Base-by-base conservation (phyloP, 2,797 vertebrate genomes). In the Danio tinwini region DNA sequence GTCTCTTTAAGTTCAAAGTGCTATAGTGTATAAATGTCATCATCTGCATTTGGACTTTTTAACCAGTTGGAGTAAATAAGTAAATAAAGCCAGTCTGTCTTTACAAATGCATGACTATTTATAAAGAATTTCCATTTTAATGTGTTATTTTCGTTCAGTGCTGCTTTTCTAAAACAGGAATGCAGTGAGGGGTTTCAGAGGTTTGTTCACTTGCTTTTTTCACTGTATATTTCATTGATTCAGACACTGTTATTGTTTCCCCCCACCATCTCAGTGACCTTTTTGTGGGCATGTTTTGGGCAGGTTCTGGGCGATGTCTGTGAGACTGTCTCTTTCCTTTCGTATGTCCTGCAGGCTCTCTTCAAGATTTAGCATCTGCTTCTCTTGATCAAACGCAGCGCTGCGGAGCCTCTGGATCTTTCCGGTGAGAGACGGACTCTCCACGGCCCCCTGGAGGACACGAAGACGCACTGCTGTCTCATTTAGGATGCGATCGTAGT, bases 261-360 rank as follows among this genome's bases (percentile, higher is more conserved):
- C 29, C 29, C 17, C 21, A 53, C 17, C 5, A 21, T 19, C 39
- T 83, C 39, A 83, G 52, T 65, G 71, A 5, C 40, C 76, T 10
- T 50, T 71, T 84, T 89, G 75, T 0, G 92, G 91, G 83, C 97
- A 98, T 79, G 91, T 90, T 84, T 90, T 65, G 0, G 97, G 97
- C 85, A 98, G 90, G 84, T 93, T 96, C 44, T 80, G 89, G 78
- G 93, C 90, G 53, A 98, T 96, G 90, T 96, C 95, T 85, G 93
- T 93, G 87, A 98, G 85, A 89, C 96, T 97, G 88, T 88, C 87
- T 86, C 95, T 95, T 90, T 98, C 96, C 0, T 93, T 92, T 0
- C 10, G 87, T 87, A 98, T 95, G 89, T 97, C 95, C 8, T 90
- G 90, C 1, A 98, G 89, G 88, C 96, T 94, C 0, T 84, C 92